phyloP scores from a whole-genome alignment of 2,888 invertebrate species.

The Drosophila greeni region DNA sequence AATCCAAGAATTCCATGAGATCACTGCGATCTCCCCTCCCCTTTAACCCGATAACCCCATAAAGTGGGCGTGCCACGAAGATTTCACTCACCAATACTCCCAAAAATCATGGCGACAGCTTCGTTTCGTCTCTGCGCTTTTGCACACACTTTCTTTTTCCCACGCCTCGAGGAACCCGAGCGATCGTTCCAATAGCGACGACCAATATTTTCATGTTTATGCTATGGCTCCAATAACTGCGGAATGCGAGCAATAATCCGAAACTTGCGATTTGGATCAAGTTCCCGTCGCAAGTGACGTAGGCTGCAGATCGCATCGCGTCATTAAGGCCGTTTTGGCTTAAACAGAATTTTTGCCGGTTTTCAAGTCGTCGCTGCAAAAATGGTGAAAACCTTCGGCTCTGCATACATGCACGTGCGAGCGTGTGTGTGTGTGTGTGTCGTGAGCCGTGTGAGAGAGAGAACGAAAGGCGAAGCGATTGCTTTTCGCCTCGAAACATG shows the following conservation, averaged over 20 bases:
- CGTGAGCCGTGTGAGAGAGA: conserved; percentile 12
- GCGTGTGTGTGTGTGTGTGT: conserved; percentile 5
- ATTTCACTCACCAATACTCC: conserved; percentile 18
- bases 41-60: not conserved
- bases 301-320: conserved; percentile 56
- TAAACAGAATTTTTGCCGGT: conserved; percentile 29
- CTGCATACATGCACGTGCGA: not conserved
- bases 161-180: conserved; percentile 49
- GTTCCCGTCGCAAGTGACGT: conserved; percentile 47
- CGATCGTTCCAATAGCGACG: not conserved
- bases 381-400: conserved; percentile 66
- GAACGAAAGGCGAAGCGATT: conserved; percentile 27
- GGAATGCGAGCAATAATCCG: conserved; percentile 25
- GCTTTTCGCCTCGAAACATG: conserved; percentile 74
- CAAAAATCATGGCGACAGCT: conserved; percentile 34
- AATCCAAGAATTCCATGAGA: not conserved
- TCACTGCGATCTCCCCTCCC: not conserved
- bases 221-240: not conserved
- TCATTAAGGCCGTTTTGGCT: conserved; percentile 62
- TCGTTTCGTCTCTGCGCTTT: conserved; percentile 43
- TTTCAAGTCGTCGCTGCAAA: conserved; percentile 46
- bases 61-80: conserved; percentile 27
- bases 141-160: conserved; percentile 66
- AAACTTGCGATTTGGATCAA: conserved; percentile 1
- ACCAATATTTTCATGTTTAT: conserved; percentile 24